Evolutionary conservation across 2,797 vertebrate genomes (phyloP), one percentile per base, ranked within the genome.

Genomic region (Champsocephalus esox): DNA sequence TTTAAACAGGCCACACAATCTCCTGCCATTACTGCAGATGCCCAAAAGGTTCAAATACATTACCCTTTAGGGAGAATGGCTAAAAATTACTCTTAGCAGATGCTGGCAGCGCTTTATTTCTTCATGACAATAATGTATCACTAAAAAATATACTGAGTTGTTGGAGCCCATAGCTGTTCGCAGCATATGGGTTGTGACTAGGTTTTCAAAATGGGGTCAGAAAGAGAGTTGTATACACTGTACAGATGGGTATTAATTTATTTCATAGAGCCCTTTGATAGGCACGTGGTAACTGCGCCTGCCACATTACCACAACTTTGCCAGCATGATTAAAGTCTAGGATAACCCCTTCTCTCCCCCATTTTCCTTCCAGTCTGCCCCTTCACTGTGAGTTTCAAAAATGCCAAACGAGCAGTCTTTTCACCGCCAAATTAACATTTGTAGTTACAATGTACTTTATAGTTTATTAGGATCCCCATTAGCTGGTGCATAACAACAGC

Each of bases 41-140:
- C 67, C 58, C 14, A 49, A 46, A 45, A 51, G 48, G 58, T 59
- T 56, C 16, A 67, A 56, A 77, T 52, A 4, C 5, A 28, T 80
- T 48, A 56, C 14, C 32, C n/a, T 71, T 45, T 61, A 54, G 4
- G 17, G 13, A 72, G 57, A 32, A 59, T 65, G 50, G 58, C 48
- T 41, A 70, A 49, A 66, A 65, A 51, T 79, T 48, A 52, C 11
- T 9, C 13, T 59, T 17, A 73, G 59, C 70, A 75, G 74, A 75
- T 56, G 64, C 62, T 44, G n/a, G 44, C 38, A 54, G 28, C 41
- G 49, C 11, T 67, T 77, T 14, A 44, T 43, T 56, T 41, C 48
- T 16, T 68, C 49, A 46, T 45, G 34, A 75, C 28, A 68, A 44
- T 54, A 44, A 55, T 48, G 34, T 44, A 64, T 45, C 50, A 38